These are phyloP conservation scores for Nothocercus nigrocapillus DNA, from an alignment of 2,113 vertebrate species.

Conservation along the genomic window DNA sequence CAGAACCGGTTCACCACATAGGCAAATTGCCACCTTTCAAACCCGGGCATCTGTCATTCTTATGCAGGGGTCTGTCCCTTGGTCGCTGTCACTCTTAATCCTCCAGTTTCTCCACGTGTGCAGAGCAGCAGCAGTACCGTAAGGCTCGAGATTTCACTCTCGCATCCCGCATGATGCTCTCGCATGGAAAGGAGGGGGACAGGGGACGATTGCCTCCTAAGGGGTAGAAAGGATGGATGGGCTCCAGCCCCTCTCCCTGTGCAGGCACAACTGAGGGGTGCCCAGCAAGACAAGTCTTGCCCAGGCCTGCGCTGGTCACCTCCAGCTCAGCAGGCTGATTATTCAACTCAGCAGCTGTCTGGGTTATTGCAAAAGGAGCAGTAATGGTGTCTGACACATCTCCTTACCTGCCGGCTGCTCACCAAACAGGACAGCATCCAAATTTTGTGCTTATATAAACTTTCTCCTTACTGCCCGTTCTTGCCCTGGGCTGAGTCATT, in stretches of 20 bases:
- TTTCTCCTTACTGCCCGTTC: not conserved
- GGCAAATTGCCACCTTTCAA: slow-evolving; percentile 77
- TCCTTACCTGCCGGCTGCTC: not conserved
- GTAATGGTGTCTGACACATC: slow-evolving; percentile 12
- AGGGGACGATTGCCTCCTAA: not conserved
- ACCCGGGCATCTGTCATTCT: slow-evolving; percentile 68
- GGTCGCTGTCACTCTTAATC: not conserved
- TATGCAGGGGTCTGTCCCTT: slow-evolving; percentile 7
- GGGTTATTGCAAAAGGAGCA: not conserved
- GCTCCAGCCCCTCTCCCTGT: not conserved
- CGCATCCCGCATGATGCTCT: not conserved
- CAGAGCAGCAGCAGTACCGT: not conserved
- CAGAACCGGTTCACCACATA: slow-evolving; percentile 65
- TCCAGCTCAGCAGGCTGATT: not conserved
- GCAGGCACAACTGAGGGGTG: not conserved
- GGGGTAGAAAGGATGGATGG: not conserved
- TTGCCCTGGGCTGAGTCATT: not conserved
- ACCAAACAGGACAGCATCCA: not conserved
- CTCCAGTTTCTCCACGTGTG: not conserved
- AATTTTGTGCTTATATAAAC: not conserved
- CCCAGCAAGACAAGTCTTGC: not conserved
- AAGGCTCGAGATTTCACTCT: not conserved
- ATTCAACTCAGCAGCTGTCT: not conserved
- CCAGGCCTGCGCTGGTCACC: not conserved
- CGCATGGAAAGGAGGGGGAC: not conserved